These are phyloP conservation scores for Piprites chloris DNA, from an alignment of 2,113 vertebrate species.

Conservation along the genomic window DNA sequence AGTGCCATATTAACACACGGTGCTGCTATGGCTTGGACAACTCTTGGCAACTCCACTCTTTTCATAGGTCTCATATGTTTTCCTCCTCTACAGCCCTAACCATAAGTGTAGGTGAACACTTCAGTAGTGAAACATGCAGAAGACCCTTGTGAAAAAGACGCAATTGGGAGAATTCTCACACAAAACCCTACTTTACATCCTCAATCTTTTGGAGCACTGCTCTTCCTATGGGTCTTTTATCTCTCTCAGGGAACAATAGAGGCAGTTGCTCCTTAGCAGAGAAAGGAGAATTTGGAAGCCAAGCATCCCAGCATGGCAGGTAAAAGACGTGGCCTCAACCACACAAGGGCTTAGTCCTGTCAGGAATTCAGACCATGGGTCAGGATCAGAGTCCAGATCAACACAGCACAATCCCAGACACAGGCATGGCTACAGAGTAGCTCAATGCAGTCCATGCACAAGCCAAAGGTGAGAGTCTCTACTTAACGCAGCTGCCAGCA, in stretches of 20 bases:
- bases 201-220: accelerated
- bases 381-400: neutral
- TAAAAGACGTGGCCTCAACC: neutral
- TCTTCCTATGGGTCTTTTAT: neutral
- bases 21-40: neutral
- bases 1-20: neutral
- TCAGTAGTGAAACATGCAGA: neutral
- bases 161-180: neutral
- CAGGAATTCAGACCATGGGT: neutral
- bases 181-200: neutral
- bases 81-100: neutral
- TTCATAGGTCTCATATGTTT: neutral
- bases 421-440: neutral
- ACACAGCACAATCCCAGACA: neutral
- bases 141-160: neutral
- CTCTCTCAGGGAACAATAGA: neutral
- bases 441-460: neutral
- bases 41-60: neutral
- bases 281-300: neutral
- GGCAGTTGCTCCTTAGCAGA: neutral
- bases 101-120: neutral
- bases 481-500: neutral
- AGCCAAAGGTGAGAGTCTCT: neutral
- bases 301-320: neutral
- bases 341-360: neutral